Conservation (phyloP, 1,140 invertebrate species). For the Metaphire vulgaris region DNA sequence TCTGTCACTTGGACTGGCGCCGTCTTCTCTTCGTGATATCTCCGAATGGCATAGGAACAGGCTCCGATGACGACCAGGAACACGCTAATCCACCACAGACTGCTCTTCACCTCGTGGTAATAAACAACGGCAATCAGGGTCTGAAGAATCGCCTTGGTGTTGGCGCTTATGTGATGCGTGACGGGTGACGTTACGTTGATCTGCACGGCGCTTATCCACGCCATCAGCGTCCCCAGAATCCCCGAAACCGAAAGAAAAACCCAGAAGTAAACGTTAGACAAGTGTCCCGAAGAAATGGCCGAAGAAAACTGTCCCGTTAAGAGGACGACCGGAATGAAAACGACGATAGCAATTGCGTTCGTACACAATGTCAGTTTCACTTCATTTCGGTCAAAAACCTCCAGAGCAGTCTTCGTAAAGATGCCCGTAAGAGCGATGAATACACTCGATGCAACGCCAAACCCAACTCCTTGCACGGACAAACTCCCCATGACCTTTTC, state of each 20-base stretch:
- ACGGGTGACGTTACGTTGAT: slow-evolving; percentile 49
- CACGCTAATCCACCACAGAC: slow-evolving; percentile 48
- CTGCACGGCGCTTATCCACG: slow-evolving; percentile 35
- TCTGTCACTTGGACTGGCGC: background rate
- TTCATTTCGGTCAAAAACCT: slow-evolving; percentile 36
- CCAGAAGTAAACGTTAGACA: slow-evolving; percentile 36
- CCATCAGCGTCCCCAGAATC: slow-evolving; percentile 31
- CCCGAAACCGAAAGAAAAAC: slow-evolving; percentile 40
- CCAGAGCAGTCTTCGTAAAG: slow-evolving; percentile 41
- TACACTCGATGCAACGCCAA: slow-evolving; percentile 46
- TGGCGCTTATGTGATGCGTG: slow-evolving; percentile 51
- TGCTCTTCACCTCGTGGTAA: slow-evolving; percentile 40
- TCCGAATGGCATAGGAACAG: slow-evolving; percentile 37
- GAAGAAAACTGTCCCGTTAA: slow-evolving; percentile 38
- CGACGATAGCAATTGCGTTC: slow-evolving; percentile 42
- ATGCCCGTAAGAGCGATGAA: slow-evolving; percentile 46
- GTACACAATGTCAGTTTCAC: slow-evolving; percentile 43
- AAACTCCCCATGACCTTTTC: slow-evolving; percentile 43
- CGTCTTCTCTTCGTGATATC: slow-evolving; percentile 1
- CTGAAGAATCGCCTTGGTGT: slow-evolving; percentile 49
- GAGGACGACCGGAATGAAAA: slow-evolving; percentile 42
- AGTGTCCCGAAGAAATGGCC: slow-evolving; percentile 31
- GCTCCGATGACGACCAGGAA: slow-evolving; percentile 45
- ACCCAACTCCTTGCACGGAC: slow-evolving; percentile 43
- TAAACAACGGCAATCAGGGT: slow-evolving; percentile 46